Evolutionary conservation across 2,797 vertebrate species (phyloP).

Genomic region (Serranus cabrilla): DNA sequence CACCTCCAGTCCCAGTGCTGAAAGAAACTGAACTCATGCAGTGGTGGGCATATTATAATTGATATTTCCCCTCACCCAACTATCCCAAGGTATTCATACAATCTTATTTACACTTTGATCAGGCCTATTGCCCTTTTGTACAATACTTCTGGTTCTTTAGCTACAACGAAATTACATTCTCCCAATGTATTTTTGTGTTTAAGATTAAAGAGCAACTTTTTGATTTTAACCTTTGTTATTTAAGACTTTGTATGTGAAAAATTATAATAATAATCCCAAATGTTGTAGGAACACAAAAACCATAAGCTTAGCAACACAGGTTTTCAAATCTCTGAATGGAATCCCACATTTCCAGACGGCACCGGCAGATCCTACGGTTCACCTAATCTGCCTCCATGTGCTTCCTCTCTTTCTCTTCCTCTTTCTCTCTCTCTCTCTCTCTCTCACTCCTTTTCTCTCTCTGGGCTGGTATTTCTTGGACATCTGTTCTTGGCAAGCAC

Average conservation of each 20-base stretch:
- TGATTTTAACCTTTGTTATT: conserved; percentile 38
- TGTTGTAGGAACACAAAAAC: conserved; percentile 74
- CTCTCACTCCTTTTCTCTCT: conserved; percentile 69
- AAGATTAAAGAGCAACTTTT: conserved; percentile 24
- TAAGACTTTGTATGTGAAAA: conserved; percentile 34
- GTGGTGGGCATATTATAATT: neutral
- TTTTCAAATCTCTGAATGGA: conserved; percentile 77
- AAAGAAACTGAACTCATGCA: neutral
- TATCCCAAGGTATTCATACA: neutral
- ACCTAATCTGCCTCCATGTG: conserved; percentile 83
- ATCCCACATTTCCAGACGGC: conserved; percentile 77
- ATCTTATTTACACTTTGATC: neutral
- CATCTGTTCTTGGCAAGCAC: conserved; percentile 86
- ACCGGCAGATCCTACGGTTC: conserved; percentile 78
- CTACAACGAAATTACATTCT: neutral
- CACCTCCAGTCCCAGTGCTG: neutral
- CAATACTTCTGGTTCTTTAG: neutral
- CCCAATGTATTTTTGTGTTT: neutral
- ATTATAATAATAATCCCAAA: conserved; percentile 69
- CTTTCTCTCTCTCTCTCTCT: conserved; percentile 36
- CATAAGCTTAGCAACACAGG: conserved; percentile 77
- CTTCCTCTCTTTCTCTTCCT: conserved; percentile 71
- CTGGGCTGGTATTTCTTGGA: conserved; percentile 85
- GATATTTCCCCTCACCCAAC: neutral
- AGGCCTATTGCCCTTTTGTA: neutral